Conservation (phyloP, 2,888 invertebrate species). For the Xylocampa areola region DNA sequence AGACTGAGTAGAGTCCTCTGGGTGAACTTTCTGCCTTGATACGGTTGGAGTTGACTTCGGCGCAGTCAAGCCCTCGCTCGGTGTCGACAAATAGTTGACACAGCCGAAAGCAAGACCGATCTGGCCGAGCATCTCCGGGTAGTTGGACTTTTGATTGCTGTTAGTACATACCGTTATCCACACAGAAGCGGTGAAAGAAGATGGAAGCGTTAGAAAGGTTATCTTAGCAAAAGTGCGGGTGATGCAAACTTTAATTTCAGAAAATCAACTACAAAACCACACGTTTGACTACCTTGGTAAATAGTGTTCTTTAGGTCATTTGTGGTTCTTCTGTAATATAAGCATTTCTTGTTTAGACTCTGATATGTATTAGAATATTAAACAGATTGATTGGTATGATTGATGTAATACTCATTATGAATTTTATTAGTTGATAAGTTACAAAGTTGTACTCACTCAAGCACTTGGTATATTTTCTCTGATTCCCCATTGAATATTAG, state of each 20-base stretch:
- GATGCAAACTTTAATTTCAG: conserved; percentile 49
- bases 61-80: conserved; percentile 66
- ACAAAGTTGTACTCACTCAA: conserved; percentile 91
- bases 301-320: conserved; percentile 89
- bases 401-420: conserved; percentile 41
- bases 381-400: conserved; percentile 51
- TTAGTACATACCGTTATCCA: conserved; percentile 73
- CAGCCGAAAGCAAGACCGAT: conserved; percentile 88
- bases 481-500: conserved; percentile 92
- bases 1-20: conserved; percentile 80
- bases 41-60: conserved; percentile 65
- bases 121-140: conserved; percentile 88
- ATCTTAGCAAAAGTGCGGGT: conserved; percentile 55
- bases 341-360: conserved; percentile 65
- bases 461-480: conserved; percentile 92
- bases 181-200: conserved; percentile 74
- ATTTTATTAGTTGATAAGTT: conserved; percentile 13
- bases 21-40: conserved; percentile 82
- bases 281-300: conserved; percentile 85
- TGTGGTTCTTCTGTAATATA: conserved; percentile 88
- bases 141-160: conserved; percentile 88
- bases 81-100: conserved; percentile 86
- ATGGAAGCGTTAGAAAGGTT: conserved; percentile 54
- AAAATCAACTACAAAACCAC: conserved; percentile 73
- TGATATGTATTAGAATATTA: conserved; percentile 52